Percentiles rank a stretch among this genome's conserved stretches.
phyloP scores from a whole-genome alignment of 2,113 vertebrate genomes.

The Prionailurus viverrinus region DNA sequence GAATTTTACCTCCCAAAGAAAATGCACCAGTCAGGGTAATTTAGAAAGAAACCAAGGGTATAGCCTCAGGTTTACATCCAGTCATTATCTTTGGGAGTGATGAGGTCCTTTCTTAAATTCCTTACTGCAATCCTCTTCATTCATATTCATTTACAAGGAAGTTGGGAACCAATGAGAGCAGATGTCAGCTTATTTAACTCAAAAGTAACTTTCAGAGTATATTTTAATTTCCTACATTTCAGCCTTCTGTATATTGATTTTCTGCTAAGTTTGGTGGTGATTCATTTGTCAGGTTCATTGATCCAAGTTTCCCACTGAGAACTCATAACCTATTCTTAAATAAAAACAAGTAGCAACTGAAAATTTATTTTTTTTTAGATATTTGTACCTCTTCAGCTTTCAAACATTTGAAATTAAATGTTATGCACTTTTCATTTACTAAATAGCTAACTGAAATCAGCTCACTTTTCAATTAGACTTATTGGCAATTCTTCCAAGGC shows the following conservation, averaged over 20 bases:
- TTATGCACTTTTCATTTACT: background rate
- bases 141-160: background rate
- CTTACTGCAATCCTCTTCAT: background rate
- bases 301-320: background rate
- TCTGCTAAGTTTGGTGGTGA: background rate
- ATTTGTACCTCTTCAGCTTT: background rate
- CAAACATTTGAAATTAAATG: constrained; percentile 33
- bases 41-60: background rate
- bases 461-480: constrained; percentile 1
- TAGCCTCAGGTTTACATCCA: background rate
- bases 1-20: background rate
- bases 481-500: background rate
- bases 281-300: background rate
- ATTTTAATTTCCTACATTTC: constrained; percentile 13
- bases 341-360: constrained; percentile 13
- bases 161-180: background rate
- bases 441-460: background rate
- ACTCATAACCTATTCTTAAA: background rate
- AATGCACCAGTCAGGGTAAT: background rate
- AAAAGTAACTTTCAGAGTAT: background rate
- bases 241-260: background rate
- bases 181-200: background rate
- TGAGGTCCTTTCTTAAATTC: background rate
- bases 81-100: background rate
- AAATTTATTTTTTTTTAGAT: background rate